phyloP scores from a whole-genome alignment of 92 coral and sea anemone species.

The Heliopora coerulea region DNA sequence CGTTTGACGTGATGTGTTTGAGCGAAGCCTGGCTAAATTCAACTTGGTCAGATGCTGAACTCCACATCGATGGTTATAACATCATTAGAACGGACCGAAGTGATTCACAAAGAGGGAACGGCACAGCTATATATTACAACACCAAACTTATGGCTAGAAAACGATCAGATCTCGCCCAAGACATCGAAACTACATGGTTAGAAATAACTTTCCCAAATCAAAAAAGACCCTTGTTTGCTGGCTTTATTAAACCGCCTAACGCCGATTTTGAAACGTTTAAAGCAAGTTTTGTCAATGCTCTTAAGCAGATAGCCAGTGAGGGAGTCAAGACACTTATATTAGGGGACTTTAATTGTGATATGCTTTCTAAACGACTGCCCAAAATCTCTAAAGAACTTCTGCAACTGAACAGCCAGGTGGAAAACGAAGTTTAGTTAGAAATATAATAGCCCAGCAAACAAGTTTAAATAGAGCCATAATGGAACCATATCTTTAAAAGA shows the following conservation, averaged over 20 bases:
- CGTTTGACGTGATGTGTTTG: conserved; percentile 42
- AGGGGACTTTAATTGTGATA: conserved; percentile 37
- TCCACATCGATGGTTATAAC: conserved; percentile 39
- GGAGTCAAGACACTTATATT: conserved; percentile 20
- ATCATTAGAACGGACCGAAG: conserved; percentile 41
- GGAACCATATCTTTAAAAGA: too few relatives aligned
- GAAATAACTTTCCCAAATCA: conserved; percentile 35
- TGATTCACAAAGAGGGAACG: conserved; percentile 50
- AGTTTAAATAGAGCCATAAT: too few relatives aligned
- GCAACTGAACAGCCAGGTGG: too few relatives aligned
- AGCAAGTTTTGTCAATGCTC: neutral
- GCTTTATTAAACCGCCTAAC: conserved; percentile 36
- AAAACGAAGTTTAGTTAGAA: too few relatives aligned
- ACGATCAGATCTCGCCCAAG: conserved; percentile 28
- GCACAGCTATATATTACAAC: conserved; percentile 54
- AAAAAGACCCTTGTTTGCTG: conserved; percentile 10
- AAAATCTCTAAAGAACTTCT: conserved; percentile 24
- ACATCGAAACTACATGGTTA: conserved; percentile 47
- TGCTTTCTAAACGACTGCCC: neutral
- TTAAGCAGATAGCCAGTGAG: conserved; percentile 3
- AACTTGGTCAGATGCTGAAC: conserved; percentile 42
- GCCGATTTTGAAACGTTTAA: conserved; percentile 18
- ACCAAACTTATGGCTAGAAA: conserved; percentile 39
- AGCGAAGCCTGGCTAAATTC: conserved; percentile 54
- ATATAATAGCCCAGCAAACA: too few relatives aligned